These are phyloP conservation scores for Tauraco erythrolophus DNA, from an alignment of 2,113 vertebrate species.

Conservation along the genomic window DNA sequence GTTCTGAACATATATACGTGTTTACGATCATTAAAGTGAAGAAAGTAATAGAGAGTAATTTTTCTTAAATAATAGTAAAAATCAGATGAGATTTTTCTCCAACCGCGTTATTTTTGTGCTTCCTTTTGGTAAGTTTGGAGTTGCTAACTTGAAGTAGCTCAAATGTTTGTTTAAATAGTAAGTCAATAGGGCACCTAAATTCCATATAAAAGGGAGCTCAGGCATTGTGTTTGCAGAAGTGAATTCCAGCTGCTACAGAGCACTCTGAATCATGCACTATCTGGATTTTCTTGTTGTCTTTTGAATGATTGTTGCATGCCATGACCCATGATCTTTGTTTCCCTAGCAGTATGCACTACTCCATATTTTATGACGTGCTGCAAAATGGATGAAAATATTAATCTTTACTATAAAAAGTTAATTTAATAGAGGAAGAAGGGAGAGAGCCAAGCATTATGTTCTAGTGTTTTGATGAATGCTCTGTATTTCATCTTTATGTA, in stretches of 20 bases:
- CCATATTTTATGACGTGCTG: neutral
- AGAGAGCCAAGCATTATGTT: slow-evolving; percentile 8
- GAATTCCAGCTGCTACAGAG: neutral
- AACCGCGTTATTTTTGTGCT: neutral
- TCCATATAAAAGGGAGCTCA: neutral
- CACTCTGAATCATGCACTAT: neutral
- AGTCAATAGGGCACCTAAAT: neutral
- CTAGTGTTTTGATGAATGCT: slow-evolving; percentile 1
- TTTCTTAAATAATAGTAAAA: neutral
- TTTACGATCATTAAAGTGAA: neutral
- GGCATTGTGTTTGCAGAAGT: neutral
- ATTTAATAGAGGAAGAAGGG: slow-evolving; percentile 35
- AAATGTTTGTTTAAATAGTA: neutral
- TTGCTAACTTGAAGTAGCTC: neutral
- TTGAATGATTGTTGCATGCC: neutral
- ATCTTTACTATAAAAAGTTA: neutral
- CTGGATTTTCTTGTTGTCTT: neutral
- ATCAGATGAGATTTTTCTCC: neutral
- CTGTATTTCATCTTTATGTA: slow-evolving; percentile 41
- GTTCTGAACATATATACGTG: neutral
- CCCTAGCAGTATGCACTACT: neutral
- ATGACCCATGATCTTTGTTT: neutral
- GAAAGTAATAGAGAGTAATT: neutral
- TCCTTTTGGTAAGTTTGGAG: neutral
- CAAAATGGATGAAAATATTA: slow-evolving; percentile 54